phyloP scores from a whole-genome alignment of 2,797 vertebrate species.

The Dromococcyx pavoninus region DNA sequence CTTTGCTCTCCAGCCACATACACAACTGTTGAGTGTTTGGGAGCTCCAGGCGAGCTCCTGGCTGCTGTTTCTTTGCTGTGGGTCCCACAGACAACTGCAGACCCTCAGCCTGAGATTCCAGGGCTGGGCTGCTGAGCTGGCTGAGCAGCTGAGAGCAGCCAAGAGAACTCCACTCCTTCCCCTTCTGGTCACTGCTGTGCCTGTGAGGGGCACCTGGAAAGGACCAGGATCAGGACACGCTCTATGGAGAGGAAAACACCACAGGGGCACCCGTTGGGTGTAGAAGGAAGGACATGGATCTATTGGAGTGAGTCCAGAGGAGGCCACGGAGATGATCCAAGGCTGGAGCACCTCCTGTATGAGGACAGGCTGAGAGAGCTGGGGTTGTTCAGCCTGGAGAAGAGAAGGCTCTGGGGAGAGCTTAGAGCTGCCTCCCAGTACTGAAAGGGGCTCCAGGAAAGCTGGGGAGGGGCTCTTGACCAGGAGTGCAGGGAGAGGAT shows the following conservation, averaged over 20 bases:
- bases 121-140: not conserved
- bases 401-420: no score
- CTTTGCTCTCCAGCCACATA: not conserved
- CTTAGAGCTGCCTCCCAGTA: no score
- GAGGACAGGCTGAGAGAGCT: no score
- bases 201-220: not conserved
- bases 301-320: no score
- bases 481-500: no score
- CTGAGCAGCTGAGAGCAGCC: not conserved
- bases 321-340: no score
- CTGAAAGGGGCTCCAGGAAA: no score
- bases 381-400: no score
- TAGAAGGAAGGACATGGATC: no score
- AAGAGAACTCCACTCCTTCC: not conserved
- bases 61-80: accelerated
- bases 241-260: not conserved
- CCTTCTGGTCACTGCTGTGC: not conserved
- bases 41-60: accelerated
- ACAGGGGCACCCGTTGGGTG: not conserved
- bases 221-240: not conserved
- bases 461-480: no score
- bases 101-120: not conserved
- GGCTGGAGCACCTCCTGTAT: no score
- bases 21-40: accelerated
- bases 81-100: accelerated